These are phyloP conservation scores for Radopholus similis DNA, from an alignment of 1,140 invertebrate species.

Conservation along the genomic window DNA sequence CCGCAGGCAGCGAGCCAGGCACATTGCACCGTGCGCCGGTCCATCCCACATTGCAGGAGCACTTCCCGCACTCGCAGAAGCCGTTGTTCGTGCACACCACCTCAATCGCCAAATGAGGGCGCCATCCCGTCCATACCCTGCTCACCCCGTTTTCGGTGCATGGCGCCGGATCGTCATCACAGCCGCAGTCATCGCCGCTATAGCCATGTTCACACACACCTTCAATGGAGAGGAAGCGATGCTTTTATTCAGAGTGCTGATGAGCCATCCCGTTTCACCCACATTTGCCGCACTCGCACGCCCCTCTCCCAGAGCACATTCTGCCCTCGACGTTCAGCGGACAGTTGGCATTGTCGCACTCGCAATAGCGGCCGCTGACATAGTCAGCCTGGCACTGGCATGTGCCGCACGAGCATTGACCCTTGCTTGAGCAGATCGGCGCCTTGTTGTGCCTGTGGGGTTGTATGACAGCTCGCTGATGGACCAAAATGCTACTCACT, in stretches of 20 bases:
- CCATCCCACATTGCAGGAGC: constrained; percentile 53
- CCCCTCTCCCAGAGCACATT: constrained; percentile 49
- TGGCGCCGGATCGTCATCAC: constrained; percentile 35
- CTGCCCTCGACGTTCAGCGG: constrained; percentile 40
- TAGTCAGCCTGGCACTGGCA: constrained; percentile 36
- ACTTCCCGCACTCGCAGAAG: constrained; percentile 52
- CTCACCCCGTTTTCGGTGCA: constrained; percentile 53
- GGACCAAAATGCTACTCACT: constrained; percentile 38
- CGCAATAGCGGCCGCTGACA: constrained; percentile 55
- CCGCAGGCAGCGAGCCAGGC: constrained; percentile 10
- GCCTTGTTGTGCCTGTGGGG: constrained; percentile 28
- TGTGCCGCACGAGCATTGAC: constrained; percentile 35
- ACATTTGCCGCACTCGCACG: constrained; percentile 57
- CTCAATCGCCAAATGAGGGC: constrained; percentile 23
- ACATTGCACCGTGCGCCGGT: constrained; percentile 50
- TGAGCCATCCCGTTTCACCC: neutral
- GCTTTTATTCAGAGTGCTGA: neutral
- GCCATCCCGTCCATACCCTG: neutral
- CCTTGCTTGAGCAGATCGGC: constrained; percentile 28
- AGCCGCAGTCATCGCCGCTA: constrained; percentile 46
- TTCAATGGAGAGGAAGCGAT: neutral
- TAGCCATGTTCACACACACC: constrained; percentile 32
- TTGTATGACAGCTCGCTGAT: neutral
- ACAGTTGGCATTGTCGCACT: constrained; percentile 51
- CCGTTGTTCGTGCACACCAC: constrained; percentile 48